Percentiles rank a stretch among this genome's conserved stretches.
These are phyloP conservation scores for Neomorphus geoffroyi DNA, from an alignment of 2,797 vertebrate genomes.

Conservation along the genomic window DNA sequence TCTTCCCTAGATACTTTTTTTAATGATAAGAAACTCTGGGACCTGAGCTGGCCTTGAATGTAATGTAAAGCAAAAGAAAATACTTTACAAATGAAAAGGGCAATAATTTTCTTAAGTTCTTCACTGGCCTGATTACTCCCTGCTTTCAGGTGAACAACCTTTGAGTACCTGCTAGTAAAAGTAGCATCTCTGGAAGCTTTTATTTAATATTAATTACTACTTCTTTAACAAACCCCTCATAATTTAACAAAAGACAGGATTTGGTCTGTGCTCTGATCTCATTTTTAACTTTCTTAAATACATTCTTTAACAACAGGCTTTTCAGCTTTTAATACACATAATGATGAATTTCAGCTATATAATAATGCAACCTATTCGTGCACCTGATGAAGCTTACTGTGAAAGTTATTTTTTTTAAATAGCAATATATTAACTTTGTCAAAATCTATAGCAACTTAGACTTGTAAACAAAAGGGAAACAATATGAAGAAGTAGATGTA, in stretches of 20 bases:
- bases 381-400: not conserved
- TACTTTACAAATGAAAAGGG: slow-evolving; percentile 6
- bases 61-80: not conserved
- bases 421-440: not conserved
- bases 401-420: not conserved
- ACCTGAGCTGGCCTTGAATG: not conserved
- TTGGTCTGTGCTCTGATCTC: not conserved
- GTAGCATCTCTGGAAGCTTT: not conserved
- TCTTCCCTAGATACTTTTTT: not conserved
- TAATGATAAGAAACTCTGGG: not conserved
- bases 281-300: not conserved
- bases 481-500: not conserved
- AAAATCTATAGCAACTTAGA: not conserved
- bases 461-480: not conserved
- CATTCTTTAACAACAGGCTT: not conserved
- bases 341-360: not conserved
- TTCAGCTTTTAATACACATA: not conserved
- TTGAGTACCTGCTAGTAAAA: not conserved
- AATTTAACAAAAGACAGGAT: not conserved
- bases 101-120: not conserved
- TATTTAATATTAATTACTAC: not conserved
- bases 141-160: not conserved
- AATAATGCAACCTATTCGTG: not conserved
- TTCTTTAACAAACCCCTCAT: not conserved
- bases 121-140: not conserved